Percentiles rank a stretch among this genome's conserved stretches.
phyloP scores from a whole-genome alignment of 2,113 vertebrate species.

The Oryzias curvinotus region DNA sequence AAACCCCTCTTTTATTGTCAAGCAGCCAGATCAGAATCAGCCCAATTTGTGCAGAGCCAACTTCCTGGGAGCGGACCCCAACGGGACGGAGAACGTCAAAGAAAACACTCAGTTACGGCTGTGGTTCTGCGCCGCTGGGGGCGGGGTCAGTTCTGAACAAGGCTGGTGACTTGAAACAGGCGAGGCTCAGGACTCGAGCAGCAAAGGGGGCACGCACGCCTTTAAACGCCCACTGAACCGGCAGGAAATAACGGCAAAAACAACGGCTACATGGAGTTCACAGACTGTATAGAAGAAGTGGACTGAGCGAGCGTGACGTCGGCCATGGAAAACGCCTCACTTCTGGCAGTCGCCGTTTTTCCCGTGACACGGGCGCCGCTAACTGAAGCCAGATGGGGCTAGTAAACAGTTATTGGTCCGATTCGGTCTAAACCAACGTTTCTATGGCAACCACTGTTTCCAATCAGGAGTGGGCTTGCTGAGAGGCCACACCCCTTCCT shows the following conservation, averaged over 20 bases:
- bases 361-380: too few species aligned
- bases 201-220: constrained; percentile 66
- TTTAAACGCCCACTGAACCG: constrained; percentile 66
- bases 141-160: constrained; percentile 35
- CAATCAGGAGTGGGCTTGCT: too few species aligned
- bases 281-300: too few species aligned
- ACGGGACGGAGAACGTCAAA: neutral
- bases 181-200: constrained; percentile 71
- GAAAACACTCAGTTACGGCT: neutral
- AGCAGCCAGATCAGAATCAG: constrained; percentile 54
- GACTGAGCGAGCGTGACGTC: too few species aligned
- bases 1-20: constrained; percentile 49
- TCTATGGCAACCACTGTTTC: too few species aligned
- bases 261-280: constrained; percentile 49
- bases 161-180: constrained; percentile 53
- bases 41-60: constrained; percentile 38
- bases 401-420: too few species aligned
- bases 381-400: too few species aligned
- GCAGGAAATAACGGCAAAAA: constrained; percentile 39
- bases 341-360: too few species aligned
- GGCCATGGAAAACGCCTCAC: too few species aligned
- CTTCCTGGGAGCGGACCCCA: constrained; percentile 1
- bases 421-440: too few species aligned
- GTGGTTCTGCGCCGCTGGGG: constrained; percentile 1
- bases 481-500: too few species aligned